These are phyloP conservation scores for Melikaiella ostensackeni DNA, from an alignment of 2,888 invertebrate genomes.

Conservation along the genomic window DNA sequence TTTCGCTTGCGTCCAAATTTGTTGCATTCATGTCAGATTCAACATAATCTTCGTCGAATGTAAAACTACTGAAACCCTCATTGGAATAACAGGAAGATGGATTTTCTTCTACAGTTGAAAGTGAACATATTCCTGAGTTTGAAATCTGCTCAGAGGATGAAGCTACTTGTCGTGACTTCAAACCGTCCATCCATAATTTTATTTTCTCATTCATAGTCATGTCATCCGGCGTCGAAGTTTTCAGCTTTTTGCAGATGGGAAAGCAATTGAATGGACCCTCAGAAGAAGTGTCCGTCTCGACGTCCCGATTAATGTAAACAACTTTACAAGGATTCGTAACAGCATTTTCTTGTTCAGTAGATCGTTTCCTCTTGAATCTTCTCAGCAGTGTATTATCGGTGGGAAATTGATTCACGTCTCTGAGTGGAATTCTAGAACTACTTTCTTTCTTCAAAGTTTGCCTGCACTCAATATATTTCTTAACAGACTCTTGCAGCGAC, in stretches of 20 bases:
- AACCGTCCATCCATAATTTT: slow-evolving; percentile 47
- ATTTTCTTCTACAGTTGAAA: not conserved
- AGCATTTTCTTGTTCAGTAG: slow-evolving; percentile 48
- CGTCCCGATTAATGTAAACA: slow-evolving; percentile 56
- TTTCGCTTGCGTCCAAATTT: not conserved
- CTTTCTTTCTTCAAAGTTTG: slow-evolving; percentile 83
- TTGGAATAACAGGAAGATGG: slow-evolving; percentile 10
- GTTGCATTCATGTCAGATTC: not conserved
- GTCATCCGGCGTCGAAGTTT: slow-evolving; percentile 41
- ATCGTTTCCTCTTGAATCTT: slow-evolving; percentile 62
- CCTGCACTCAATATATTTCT: slow-evolving; percentile 80
- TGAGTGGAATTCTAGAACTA: slow-evolving; percentile 81
- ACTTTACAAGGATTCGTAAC: slow-evolving; percentile 53
- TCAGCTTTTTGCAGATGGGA: slow-evolving; percentile 48
- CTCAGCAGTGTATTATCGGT: slow-evolving; percentile 60
- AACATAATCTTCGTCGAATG: not conserved
- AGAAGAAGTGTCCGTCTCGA: slow-evolving; percentile 47
- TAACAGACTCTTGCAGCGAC: slow-evolving; percentile 79
- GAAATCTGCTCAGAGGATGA: not conserved
- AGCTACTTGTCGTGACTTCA: not conserved
- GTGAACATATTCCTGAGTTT: not conserved
- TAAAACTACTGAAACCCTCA: slow-evolving; percentile 4
- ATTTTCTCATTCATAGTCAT: slow-evolving; percentile 43
- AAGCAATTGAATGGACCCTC: slow-evolving; percentile 45
- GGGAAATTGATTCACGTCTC: slow-evolving; percentile 79